These are phyloP conservation scores for Eudyptes chrysolophus DNA, from an alignment of 2,113 vertebrate species.

Conservation along the genomic window DNA sequence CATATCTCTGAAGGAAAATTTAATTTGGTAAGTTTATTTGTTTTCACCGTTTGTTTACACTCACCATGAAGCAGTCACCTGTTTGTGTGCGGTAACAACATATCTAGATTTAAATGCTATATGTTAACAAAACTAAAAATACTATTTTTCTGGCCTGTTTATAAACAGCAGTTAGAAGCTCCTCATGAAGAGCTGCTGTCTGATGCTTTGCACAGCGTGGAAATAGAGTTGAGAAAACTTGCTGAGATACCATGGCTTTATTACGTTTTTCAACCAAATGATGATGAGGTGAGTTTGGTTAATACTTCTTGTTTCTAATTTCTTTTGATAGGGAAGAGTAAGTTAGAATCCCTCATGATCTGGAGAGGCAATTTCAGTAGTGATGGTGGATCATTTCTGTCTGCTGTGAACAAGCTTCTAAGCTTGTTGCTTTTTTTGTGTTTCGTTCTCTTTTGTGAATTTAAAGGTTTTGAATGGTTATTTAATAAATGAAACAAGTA, in stretches of 20 bases:
- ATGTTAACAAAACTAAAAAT: neutral
- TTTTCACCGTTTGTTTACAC: neutral
- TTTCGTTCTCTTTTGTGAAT: neutral
- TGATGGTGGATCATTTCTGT: neutral
- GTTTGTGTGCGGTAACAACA: neutral
- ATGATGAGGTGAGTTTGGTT: slow-evolving; percentile 86
- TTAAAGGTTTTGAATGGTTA: neutral
- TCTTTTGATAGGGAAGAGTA: neutral
- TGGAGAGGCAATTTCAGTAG: neutral
- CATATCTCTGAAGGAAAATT: neutral
- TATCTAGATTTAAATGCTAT: neutral
- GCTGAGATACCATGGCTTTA: slow-evolving; percentile 94
- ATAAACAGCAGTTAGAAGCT: slow-evolving; percentile 87
- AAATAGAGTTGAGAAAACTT: slow-evolving; percentile 89
- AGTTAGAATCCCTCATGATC: neutral
- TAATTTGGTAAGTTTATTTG: neutral
- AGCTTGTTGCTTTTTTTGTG: neutral
- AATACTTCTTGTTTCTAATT: neutral
- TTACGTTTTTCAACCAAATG: slow-evolving; percentile 90
- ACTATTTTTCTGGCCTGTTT: neutral
- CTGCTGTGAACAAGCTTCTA: neutral
- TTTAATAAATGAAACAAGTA: neutral
- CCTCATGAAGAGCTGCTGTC: slow-evolving; percentile 92
- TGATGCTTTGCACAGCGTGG: slow-evolving; percentile 86
- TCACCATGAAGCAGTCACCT: neutral